Evolutionary conservation across 2,888 invertebrate species (phyloP).

Genomic region (Epinotia brunnichana): DNA sequence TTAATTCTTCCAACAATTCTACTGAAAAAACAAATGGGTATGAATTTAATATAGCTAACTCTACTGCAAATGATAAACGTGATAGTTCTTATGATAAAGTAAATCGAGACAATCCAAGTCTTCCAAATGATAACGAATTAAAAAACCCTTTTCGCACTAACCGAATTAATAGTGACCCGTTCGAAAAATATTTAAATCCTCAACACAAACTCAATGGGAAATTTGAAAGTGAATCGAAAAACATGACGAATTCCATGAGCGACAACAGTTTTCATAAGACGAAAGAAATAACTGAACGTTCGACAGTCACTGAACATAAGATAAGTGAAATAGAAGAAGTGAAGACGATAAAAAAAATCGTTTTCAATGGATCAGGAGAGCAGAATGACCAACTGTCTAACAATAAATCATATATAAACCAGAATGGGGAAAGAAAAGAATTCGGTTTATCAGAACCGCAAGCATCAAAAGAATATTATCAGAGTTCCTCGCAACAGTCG

Average conservation of each 20-base stretch:
- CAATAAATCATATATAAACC: constrained; percentile 38
- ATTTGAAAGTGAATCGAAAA: constrained; percentile 57
- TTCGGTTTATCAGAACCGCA: constrained; percentile 43
- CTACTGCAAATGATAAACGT: constrained; percentile 55
- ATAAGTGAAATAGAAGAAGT: constrained; percentile 78
- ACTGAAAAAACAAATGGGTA: constrained; percentile 59
- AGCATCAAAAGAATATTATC: constrained; percentile 30
- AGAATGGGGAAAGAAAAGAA: constrained; percentile 42
- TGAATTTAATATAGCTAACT: constrained; percentile 51
- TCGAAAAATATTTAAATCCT: constrained; percentile 68
- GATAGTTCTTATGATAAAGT: constrained; percentile 55
- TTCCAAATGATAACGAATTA: constrained; percentile 56
- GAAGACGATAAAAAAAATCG: constrained; percentile 77
- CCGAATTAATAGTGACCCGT: constrained; percentile 69
- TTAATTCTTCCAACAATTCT: constrained; percentile 57
- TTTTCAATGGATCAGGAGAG: constrained; percentile 69
- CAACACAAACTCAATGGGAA: constrained; percentile 62
- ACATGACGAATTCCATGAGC: constrained; percentile 68
- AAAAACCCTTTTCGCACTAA: constrained; percentile 71
- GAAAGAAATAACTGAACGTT: constrained; percentile 70
- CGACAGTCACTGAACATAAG: constrained; percentile 74
- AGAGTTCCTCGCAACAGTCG: constrained; percentile 15
- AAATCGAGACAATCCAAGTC: constrained; percentile 58
- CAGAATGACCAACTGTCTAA: constrained; percentile 48
- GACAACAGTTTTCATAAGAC: constrained; percentile 69